phyloP scores from a whole-genome alignment of 2,797 vertebrate genomes.

The Notolabrus celidotus region DNA sequence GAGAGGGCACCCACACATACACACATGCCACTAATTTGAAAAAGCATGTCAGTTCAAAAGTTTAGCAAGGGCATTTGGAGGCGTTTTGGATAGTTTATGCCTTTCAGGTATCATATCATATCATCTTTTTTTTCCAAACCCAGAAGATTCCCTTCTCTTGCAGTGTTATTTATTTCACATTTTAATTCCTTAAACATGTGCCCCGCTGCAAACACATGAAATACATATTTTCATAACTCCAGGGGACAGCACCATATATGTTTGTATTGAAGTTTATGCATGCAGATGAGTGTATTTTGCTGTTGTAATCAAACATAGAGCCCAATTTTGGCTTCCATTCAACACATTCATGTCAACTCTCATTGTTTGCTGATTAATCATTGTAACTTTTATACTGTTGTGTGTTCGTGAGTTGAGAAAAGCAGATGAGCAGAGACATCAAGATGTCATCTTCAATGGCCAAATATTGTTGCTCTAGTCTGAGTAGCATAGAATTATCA shows the following conservation, averaged over 20 bases:
- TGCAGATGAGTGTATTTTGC: too few species aligned
- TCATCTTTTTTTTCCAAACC: not conserved
- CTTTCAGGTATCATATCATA: not conserved
- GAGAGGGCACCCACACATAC: conserved; percentile 6
- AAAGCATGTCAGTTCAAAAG: conserved; percentile 14
- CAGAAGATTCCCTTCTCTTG: conserved; percentile 20
- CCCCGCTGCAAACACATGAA: too few species aligned
- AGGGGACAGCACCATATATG: too few species aligned
- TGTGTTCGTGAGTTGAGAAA: conserved; percentile 12
- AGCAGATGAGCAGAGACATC: too few species aligned
- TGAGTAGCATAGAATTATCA: conserved; percentile 15
- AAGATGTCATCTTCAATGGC: conserved; percentile 31
- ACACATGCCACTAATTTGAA: not conserved
- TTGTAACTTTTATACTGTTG: not conserved
- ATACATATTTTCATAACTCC: too few species aligned
- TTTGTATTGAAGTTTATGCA: too few species aligned
- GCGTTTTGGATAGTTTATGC: not conserved
- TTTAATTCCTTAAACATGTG: too few species aligned
- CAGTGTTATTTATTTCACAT: too few species aligned
- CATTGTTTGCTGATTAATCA: too few species aligned
- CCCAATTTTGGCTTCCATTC: not conserved
- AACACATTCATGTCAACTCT: not conserved
- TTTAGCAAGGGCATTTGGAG: not conserved
- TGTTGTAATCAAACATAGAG: too few species aligned
- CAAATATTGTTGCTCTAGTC: conserved; percentile 34